Percentiles rank a stretch among this genome's conserved stretches.
phyloP scores from a whole-genome alignment of 2,113 vertebrate species.

The Glareola pratincola region DNA sequence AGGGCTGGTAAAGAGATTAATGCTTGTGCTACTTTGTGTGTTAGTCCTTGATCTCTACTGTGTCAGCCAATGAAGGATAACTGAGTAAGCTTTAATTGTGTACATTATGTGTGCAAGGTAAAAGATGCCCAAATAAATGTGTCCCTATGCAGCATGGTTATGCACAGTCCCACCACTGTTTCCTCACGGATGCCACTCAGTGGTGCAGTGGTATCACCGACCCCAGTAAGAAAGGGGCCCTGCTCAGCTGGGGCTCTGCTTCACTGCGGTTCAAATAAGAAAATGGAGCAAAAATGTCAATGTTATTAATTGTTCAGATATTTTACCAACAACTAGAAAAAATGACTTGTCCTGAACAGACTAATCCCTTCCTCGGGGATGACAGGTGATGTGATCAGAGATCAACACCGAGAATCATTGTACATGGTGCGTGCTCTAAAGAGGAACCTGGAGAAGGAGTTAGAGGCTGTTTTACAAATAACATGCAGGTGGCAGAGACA shows the following conservation, averaged over 20 bases:
- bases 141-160: not conserved
- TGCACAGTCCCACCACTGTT: not conserved
- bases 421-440: not conserved
- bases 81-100: not conserved
- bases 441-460: not conserved
- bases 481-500: not conserved
- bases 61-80: not conserved
- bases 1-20: not conserved
- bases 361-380: not conserved
- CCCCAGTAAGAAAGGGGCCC: not conserved
- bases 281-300: not conserved
- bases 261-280: not conserved
- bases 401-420: accelerated
- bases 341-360: not conserved
- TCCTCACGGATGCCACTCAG: not conserved
- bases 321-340: not conserved
- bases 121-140: not conserved
- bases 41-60: not conserved
- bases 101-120: not conserved
- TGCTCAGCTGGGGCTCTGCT: not conserved
- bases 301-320: not conserved
- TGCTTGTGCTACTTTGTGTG: not conserved
- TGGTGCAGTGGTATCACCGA: not conserved
- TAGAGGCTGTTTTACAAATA: not conserved
- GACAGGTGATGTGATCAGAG: not conserved